phyloP scores from a whole-genome alignment of 1,140 invertebrate species.

The Listronotus bonariensis region DNA sequence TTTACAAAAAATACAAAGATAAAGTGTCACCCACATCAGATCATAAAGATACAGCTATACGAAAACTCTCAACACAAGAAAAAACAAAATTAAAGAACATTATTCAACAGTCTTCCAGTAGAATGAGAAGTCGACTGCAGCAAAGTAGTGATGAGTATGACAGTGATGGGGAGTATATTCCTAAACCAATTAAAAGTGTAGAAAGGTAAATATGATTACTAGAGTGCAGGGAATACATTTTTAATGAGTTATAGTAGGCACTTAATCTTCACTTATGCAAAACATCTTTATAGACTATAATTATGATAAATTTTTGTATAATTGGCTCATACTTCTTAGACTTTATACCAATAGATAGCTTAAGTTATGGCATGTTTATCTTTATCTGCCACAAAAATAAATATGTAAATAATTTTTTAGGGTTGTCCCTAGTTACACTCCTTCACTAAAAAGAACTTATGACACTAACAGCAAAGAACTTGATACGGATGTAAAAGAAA shows the following conservation, averaged over 20 bases:
- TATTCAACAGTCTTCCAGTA: conserved; percentile 29
- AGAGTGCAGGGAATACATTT: too few relatives aligned
- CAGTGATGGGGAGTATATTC: conserved; percentile 48
- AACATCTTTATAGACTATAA: too few relatives aligned
- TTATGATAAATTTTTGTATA: too few relatives aligned
- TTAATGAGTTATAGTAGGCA: too few relatives aligned
- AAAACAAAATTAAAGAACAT: conserved; percentile 46
- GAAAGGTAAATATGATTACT: conserved; percentile 3
- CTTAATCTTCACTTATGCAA: too few relatives aligned
- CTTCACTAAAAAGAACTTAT: conserved; percentile 12
- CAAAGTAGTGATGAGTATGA: conserved; percentile 41
- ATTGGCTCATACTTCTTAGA: too few relatives aligned
- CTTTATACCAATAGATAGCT: too few relatives aligned
- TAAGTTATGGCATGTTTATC: too few relatives aligned
- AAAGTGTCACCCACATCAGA: conserved; percentile 11
- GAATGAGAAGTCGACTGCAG: conserved; percentile 31
- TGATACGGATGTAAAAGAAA: conserved; percentile 39
- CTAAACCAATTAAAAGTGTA: conserved; percentile 51
- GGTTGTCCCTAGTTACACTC: conserved; percentile 12
- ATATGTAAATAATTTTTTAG: conserved; percentile 14
- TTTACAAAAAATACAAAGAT: conserved; percentile 45
- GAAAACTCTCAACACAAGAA: conserved; percentile 44
- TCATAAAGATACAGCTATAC: conserved; percentile 14
- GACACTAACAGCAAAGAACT: conserved; percentile 18
- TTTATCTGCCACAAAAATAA: not conserved